Percentiles rank a stretch among this genome's conserved stretches.
phyloP scores from a whole-genome alignment of 1,140 invertebrate genomes.

The Apis mellifera region Amel_HAv3.1 CM009940.2:7300001-7300500 shows the following conservation, averaged over 20 bases:
- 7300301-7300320: not conserved
- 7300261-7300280: not conserved
- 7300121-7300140: not conserved
- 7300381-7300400: no score
- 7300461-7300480: no score
- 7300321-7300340: no score
- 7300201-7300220: not conserved
- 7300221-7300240: not conserved
- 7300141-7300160: not conserved
- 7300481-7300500: no score
- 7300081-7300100: not conserved
- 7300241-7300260: not conserved
- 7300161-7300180: not conserved
- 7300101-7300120: not conserved
- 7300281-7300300: not conserved
- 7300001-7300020: constrained; percentile 1
- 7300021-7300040: not conserved
- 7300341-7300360: no score
- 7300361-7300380: no score
- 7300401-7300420: no score
- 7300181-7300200: not conserved
- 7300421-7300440: no score
- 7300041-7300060: not conserved
- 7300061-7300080: not conserved
- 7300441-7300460: no score